Evolutionary conservation across 2,113 vertebrate genomes (phyloP), one percentile per base, ranked within the genome.

Genomic region (Otis tarda): DNA sequence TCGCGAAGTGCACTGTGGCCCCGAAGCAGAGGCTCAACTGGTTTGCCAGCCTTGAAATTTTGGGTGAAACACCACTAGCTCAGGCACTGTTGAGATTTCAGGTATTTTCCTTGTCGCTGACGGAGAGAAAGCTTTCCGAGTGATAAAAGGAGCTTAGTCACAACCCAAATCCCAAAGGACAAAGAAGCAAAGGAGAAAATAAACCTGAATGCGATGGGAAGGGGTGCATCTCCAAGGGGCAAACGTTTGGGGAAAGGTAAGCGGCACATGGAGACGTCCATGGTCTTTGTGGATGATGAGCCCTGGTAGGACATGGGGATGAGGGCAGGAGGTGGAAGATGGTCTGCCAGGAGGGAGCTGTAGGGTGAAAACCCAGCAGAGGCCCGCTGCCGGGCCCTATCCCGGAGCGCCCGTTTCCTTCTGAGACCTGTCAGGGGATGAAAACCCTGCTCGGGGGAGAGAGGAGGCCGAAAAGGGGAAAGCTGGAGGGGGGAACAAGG

Each of bases 381-480:
- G 57, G 25, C 30, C 52, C 47, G 7, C 4, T 1, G 2, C 37
- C 2, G 0, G 35, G 18, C 7, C 59, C 87, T 56, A 9, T 43
- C 25, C 37, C 12, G 37, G 67, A 90, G 35, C 39, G 6, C 39
- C 37, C 2, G 0, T 49, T 75, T 49, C 90, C 78, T 68, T 12
- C n/a, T 1, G 33, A 70, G 70, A 64, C 27, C 31, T n/a, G 12
- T 9, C 2, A 5, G 33, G 41, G 83, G 25, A 14, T n/a, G 28
- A 52, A 20, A 75, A 27, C 20, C 7, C 22, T 19, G 43, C 23
- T 37, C 1, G 25, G 45, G 33, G 50, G 15, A 14, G 19, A 71
- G 33, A 55, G 39, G 2, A 47, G 75, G 37, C 33, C 30, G 61
- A 64, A 56, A 57, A 23, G 25, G 56, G 49, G 41, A 33, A 55